A percentile compares a stretch with the other conserved stretches of the same genome.
Conservation (phyloP, 2,888 invertebrate species). For the Xanthorhoe spadicearia region DNA sequence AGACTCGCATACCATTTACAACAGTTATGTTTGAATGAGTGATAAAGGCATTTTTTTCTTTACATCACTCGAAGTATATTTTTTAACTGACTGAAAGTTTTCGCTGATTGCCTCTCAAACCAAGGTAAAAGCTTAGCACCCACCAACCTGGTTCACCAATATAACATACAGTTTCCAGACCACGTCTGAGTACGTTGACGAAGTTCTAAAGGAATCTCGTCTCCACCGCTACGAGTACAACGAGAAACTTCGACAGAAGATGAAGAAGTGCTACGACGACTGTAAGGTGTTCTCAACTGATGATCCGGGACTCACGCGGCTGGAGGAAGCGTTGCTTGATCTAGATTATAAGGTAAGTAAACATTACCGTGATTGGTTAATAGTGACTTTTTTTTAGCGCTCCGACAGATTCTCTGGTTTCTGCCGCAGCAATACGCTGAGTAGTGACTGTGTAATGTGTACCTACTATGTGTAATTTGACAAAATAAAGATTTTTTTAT, state of each 20-base stretch:
- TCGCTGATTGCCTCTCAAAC: neutral
- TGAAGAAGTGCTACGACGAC: constrained; percentile 69
- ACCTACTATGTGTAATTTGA: too few relatives aligned
- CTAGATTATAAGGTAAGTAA: constrained; percentile 65
- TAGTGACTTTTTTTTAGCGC: too few relatives aligned
- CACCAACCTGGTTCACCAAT: neutral
- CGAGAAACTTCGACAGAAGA: constrained; percentile 61
- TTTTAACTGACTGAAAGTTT: neutral
- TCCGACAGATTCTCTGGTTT: too few relatives aligned
- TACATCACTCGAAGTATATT: neutral
- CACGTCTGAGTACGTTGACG: constrained; percentile 51
- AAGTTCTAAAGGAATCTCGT: constrained; percentile 31
- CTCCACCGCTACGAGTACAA: constrained; percentile 49
- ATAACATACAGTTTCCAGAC: constrained; percentile 52
- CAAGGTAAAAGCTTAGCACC: neutral
- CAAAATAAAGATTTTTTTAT: too few relatives aligned
- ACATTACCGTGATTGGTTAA: too few relatives aligned
- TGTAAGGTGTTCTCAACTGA: constrained; percentile 66
- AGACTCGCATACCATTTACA: neutral
- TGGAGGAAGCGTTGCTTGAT: constrained; percentile 64
- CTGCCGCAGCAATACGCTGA: too few relatives aligned
- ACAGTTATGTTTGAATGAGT: neutral
- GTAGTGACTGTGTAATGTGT: too few relatives aligned
- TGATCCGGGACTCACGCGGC: constrained; percentile 62
- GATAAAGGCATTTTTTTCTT: neutral